These are phyloP conservation scores for Campoletis sonorensis DNA, from an alignment of 1,140 invertebrate species.

Conservation along the genomic window DNA sequence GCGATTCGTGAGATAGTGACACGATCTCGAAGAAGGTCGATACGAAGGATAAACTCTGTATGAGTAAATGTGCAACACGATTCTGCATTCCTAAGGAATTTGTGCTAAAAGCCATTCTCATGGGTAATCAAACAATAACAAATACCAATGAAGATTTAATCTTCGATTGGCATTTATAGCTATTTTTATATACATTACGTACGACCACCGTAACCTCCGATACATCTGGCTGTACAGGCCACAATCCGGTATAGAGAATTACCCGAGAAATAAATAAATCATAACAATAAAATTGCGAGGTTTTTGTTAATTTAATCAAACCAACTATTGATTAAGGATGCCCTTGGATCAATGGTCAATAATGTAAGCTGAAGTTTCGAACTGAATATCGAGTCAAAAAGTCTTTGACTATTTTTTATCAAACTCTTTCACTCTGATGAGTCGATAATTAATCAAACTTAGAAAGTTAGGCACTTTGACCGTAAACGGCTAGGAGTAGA, in stretches of 20 bases:
- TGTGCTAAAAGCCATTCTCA: slow-evolving; percentile 31
- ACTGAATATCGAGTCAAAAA: no score
- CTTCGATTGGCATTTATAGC: neutral
- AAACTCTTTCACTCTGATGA: no score
- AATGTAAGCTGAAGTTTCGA: no score
- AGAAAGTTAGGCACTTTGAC: no score
- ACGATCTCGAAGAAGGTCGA: neutral
- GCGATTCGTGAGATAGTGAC: no score
- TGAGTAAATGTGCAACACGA: slow-evolving; percentile 1
- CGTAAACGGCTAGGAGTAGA: no score
- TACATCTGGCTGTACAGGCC: slow-evolving; percentile 69
- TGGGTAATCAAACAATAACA: slow-evolving; percentile 5
- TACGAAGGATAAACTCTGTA: neutral
- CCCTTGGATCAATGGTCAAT: no score
- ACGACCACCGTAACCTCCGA: slow-evolving; percentile 67
- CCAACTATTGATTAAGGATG: neutral
- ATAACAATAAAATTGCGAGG: slow-evolving; percentile 19
- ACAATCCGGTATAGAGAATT: slow-evolving; percentile 54
- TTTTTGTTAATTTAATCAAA: slow-evolving; percentile 14
- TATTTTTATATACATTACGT: slow-evolving; percentile 66
- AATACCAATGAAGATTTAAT: neutral
- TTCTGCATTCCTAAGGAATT: slow-evolving; percentile 33
- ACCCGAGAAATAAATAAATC: slow-evolving; percentile 54
- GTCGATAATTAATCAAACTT: no score
- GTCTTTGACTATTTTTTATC: no score